These are phyloP conservation scores for Scopus umbretta DNA, from an alignment of 2,113 vertebrate genomes.

Conservation along the genomic window DNA sequence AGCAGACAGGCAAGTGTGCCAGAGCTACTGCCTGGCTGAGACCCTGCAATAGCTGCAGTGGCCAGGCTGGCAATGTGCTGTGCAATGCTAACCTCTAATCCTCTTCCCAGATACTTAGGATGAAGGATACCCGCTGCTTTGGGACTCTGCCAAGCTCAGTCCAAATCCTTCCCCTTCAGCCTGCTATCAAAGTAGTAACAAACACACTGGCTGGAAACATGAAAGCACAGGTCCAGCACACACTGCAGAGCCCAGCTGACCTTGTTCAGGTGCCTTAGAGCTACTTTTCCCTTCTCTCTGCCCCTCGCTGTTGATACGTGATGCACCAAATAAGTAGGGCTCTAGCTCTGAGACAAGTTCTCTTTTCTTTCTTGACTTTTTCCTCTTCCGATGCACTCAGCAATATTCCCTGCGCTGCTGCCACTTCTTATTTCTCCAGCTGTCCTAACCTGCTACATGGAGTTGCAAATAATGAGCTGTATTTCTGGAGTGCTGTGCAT, in stretches of 20 bases:
- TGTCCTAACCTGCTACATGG: not conserved
- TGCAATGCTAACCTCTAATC: not conserved
- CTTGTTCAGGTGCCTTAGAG: not conserved
- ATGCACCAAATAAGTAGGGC: not conserved
- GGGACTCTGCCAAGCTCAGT: not conserved
- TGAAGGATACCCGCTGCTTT: not conserved
- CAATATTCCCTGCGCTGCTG: not conserved
- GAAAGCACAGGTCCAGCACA: not conserved
- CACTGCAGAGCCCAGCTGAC: not conserved
- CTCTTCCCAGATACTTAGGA: not conserved
- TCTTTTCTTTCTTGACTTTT: not conserved
- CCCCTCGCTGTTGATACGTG: not conserved
- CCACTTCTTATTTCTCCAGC: not conserved
- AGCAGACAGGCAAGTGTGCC: not conserved
- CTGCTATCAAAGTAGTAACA: not conserved
- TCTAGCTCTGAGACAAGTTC: not conserved
- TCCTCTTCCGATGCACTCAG: not conserved
- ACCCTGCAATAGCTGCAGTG: not conserved
- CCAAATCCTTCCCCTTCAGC: not conserved
- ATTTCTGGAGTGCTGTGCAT: slow-evolving; percentile 4
- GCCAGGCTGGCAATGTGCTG: not conserved
- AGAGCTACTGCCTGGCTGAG: not conserved
- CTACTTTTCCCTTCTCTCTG: not conserved
- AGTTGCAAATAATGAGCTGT: slow-evolving; percentile 28
- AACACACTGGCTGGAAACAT: not conserved